Percentiles rank a stretch among this genome's conserved stretches.
Conservation (phyloP, 1,140 invertebrate genomes). For the Coboldia fuscipes region DNA sequence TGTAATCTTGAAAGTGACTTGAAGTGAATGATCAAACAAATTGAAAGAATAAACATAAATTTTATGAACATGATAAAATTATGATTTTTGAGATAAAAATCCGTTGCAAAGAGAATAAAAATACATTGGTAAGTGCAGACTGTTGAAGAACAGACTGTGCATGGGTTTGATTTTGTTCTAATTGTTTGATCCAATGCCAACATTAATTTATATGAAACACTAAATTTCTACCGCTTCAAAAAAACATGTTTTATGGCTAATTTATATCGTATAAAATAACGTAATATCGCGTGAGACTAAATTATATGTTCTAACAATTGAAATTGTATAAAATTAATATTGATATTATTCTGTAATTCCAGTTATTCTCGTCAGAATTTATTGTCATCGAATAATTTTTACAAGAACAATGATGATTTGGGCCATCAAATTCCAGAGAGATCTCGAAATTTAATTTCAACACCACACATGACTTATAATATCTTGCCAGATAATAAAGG, state of each 20-base stretch:
- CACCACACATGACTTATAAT: conserved; percentile 8
- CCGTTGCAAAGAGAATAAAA: background rate
- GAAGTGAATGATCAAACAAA: background rate
- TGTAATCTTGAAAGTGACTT: background rate
- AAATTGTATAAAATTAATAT: background rate
- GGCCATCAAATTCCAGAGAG: conserved; percentile 13
- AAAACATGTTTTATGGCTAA: no score
- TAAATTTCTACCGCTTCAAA: no score
- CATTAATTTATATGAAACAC: no score
- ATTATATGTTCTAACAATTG: background rate
- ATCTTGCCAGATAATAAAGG: background rate
- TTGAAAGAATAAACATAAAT: no score
- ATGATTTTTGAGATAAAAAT: background rate
- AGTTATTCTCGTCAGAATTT: conserved; percentile 72
- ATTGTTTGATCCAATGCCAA: no score
- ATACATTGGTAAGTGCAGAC: conserved; percentile 7
- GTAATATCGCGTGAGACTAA: conserved; percentile 6
- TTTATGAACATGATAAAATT: background rate
- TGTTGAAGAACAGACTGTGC: no score
- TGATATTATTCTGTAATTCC: conserved; percentile 13
- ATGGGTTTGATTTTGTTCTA: no score
- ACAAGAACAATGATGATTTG: conserved; percentile 36
- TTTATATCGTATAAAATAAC: conserved; percentile 10
- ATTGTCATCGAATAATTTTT: conserved; percentile 39
- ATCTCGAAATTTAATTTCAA: conserved; percentile 9